A percentile compares a stretch with the other conserved stretches of the same genome.
Conservation (phyloP, 2,113 vertebrate genomes). For the Hepsetus odoe region DNA sequence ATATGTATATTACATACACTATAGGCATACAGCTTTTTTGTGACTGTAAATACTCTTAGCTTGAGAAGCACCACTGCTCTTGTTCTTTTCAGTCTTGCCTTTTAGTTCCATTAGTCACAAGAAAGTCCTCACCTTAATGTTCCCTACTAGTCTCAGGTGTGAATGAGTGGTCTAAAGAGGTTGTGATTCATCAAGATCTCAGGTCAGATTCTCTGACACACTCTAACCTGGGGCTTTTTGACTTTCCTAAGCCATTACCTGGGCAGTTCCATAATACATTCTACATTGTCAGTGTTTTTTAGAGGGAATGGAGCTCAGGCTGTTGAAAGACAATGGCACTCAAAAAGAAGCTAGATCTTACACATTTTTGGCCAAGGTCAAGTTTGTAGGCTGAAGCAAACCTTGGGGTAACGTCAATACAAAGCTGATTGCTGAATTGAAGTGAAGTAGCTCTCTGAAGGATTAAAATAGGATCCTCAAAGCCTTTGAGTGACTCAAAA, state of each 20-base stretch:
- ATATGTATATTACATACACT: no score
- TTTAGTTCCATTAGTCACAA: constrained; percentile 47
- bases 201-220: not conserved
- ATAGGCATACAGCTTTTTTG: no score
- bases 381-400: not conserved
- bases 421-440: not conserved
- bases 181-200: constrained; percentile 31
- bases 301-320: not conserved
- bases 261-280: not conserved
- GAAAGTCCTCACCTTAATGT: constrained; percentile 17
- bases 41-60: not conserved
- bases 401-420: not conserved
- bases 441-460: not conserved
- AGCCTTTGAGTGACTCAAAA: not conserved
- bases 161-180: constrained; percentile 5
- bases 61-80: not conserved
- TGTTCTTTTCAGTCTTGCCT: not conserved
- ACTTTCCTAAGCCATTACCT: not conserved
- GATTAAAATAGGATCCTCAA: not conserved
- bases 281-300: not conserved
- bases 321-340: not conserved
- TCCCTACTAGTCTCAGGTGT: constrained; percentile 29
- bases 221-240: not conserved
- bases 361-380: not conserved
- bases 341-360: not conserved